Percentiles rank a stretch among this genome's conserved stretches.
Conservation (phyloP, 2,888 invertebrate genomes). For the Plagodis pulveraria region DNA sequence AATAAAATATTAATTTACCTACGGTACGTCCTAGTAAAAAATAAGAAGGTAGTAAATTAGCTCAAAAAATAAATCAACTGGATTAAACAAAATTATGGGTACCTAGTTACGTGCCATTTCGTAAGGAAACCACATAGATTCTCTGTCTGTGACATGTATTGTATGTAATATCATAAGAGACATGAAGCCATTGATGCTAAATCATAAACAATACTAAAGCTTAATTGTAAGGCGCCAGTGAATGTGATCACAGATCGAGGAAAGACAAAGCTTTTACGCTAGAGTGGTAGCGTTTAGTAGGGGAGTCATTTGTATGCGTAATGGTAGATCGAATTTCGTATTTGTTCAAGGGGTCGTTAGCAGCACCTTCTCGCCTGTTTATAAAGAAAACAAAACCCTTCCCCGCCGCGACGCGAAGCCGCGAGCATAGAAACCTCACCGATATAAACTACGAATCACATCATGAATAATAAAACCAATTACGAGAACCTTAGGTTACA, state of each 20-base stretch:
- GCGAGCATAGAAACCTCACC: slow-evolving; percentile 60
- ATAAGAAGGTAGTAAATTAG: neutral
- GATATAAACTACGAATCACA: slow-evolving; percentile 40
- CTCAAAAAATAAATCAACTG: too few relatives aligned
- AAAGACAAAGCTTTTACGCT: slow-evolving; percentile 70
- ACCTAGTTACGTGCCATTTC: neutral
- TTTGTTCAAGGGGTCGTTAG: slow-evolving; percentile 83
- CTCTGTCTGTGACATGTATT: slow-evolving; percentile 6
- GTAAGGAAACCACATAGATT: neutral
- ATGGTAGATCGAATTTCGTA: slow-evolving; percentile 84
- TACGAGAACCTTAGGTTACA: slow-evolving; percentile 33
- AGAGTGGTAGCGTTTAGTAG: slow-evolving; percentile 54
- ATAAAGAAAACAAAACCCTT: slow-evolving; percentile 83
- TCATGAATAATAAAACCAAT: slow-evolving; percentile 59
- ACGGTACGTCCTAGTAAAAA: neutral
- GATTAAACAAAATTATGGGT: too few relatives aligned
- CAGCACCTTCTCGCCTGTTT: slow-evolving; percentile 81
- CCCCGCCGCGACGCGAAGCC: slow-evolving; percentile 49
- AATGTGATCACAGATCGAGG: slow-evolving; percentile 61
- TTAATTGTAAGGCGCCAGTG: slow-evolving; percentile 36
- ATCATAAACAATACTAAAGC: slow-evolving; percentile 20
- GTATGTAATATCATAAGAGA: slow-evolving; percentile 5
- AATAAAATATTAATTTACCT: too few relatives aligned
- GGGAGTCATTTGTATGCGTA: slow-evolving; percentile 82
- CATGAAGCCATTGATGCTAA: slow-evolving; percentile 2